These are phyloP conservation scores for Yponomeuta cagnagella DNA, from an alignment of 2,888 invertebrate genomes.

Conservation along the genomic window DNA sequence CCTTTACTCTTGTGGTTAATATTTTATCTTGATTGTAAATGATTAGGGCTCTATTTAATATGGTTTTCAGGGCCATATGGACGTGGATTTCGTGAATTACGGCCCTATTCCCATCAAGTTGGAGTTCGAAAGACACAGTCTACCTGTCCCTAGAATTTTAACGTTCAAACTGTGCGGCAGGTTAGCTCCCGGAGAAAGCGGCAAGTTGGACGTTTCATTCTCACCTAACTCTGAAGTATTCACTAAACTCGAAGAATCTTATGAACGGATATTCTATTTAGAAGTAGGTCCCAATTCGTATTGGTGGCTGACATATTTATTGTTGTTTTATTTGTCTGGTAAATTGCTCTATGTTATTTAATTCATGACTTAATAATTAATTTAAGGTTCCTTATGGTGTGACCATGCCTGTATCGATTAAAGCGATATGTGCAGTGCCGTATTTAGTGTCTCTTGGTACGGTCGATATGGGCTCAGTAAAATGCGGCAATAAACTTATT, in stretches of 20 bases:
- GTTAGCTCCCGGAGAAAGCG: conserved; percentile 64
- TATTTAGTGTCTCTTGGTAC: conserved; percentile 55
- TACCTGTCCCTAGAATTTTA: conserved; percentile 47
- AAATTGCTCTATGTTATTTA: neutral
- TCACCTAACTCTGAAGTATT: conserved; percentile 62
- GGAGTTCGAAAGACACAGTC: conserved; percentile 49
- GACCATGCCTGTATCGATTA: conserved; percentile 73
- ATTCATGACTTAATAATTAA: neutral
- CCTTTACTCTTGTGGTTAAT: neutral
- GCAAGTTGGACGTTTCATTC: conserved; percentile 69
- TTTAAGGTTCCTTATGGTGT: conserved; percentile 74
- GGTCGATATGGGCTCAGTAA: conserved; percentile 74
- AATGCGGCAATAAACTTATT: conserved; percentile 75
- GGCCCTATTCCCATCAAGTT: conserved; percentile 68
- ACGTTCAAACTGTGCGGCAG: conserved; percentile 52
- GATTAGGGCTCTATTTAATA: too few relatives aligned
- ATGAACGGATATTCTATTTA: conserved; percentile 59
- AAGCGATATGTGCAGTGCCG: conserved; percentile 76
- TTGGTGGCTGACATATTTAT: neutral
- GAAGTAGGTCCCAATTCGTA: conserved; percentile 47
- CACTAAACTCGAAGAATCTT: conserved; percentile 51
- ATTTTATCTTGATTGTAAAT: neutral
- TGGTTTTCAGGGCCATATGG: conserved; percentile 50
- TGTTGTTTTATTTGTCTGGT: neutral
- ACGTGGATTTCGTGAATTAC: conserved; percentile 69